Base-by-base conservation (phyloP, 2,797 vertebrate genomes). In the Leucoraja ocellata region DNA sequence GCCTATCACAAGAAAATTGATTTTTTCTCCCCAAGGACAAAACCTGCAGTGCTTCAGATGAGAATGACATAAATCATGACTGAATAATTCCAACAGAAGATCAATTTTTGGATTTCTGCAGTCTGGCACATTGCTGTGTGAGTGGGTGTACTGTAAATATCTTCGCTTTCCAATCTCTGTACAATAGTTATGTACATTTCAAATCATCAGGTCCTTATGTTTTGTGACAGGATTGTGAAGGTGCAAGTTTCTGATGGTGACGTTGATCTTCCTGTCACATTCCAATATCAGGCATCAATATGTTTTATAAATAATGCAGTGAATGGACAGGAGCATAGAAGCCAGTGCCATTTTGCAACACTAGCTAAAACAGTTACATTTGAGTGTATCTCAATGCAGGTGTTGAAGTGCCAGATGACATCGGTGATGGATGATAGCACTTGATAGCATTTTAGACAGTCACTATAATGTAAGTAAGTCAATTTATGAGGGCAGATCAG, bases 71-170 rank as follows among this genome's bases (percentile, higher is more conserved):
- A 88, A 88, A 65, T 88, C n/a, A 63, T 65, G 63, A 32, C 84
- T 88, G 84, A 88, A 88, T 88, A 88, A 65, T 88, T 88, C 61
- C 84, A 88, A 88, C 84, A 68, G 61, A 88, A 68, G 84, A 88
- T 88, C 84, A 88, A 88, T 88, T 88, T 88, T 88, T 88, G 36
- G 61, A 63, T 36, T 88, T 88, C 84, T 68, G 84, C 61, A 21
- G 63, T 88, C 61, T 36, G 84, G 84, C 61, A 88, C 36, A n/a
- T 88, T 88, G 63, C 84, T 68, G 16, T 88, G 32, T 65, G n/a
- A 88, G 63, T 36, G 32, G 61, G 65, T 88, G n/a, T 68, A n/a
- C 16, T 14, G 14, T 68, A 88, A 88, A 65, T 65, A 68, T 68
- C 61, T 88, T 68, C 4, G n/a, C 14, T 36, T 65, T 68, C 32